Percentiles rank a stretch among this genome's conserved stretches.
Evolutionary conservation across 2,113 vertebrate genomes (phyloP).

Genomic region (Benitochromis conjunctus): DNA sequence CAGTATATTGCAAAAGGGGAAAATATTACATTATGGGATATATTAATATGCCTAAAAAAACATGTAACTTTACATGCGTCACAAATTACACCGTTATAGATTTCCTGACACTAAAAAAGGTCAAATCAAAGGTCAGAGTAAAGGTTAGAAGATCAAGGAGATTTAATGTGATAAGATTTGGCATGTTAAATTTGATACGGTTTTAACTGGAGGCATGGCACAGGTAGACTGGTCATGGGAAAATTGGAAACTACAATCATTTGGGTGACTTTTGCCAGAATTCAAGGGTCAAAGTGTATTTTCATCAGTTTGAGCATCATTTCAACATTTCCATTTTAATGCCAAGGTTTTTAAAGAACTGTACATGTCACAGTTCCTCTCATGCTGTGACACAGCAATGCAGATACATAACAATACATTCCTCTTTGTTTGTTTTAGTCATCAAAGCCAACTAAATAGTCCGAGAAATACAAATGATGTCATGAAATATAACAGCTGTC

Average conservation of each 20-base stretch:
- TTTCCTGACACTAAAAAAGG: background rate
- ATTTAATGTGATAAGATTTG: background rate
- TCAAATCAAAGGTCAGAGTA: background rate
- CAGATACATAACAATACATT: background rate
- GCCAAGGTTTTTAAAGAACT: background rate
- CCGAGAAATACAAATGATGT: background rate
- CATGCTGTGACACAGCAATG: background rate
- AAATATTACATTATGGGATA: background rate
- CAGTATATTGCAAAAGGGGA: background rate
- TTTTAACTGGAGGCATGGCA: background rate
- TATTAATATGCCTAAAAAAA: background rate
- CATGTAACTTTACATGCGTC: no score
- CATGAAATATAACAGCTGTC: background rate
- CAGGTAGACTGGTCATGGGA: background rate
- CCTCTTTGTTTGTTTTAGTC: background rate
- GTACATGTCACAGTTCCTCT: background rate
- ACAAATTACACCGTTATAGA: background rate
- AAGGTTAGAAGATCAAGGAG: background rate
- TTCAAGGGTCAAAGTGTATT: background rate
- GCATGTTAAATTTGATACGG: background rate
- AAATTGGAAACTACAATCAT: background rate
- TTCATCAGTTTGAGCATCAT: background rate
- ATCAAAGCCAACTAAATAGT: background rate
- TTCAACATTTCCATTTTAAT: background rate
- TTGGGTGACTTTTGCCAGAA: background rate